phyloP scores from a whole-genome alignment of 92 coral and sea anemone genomes.

The Paragorgia papillata region DNA sequence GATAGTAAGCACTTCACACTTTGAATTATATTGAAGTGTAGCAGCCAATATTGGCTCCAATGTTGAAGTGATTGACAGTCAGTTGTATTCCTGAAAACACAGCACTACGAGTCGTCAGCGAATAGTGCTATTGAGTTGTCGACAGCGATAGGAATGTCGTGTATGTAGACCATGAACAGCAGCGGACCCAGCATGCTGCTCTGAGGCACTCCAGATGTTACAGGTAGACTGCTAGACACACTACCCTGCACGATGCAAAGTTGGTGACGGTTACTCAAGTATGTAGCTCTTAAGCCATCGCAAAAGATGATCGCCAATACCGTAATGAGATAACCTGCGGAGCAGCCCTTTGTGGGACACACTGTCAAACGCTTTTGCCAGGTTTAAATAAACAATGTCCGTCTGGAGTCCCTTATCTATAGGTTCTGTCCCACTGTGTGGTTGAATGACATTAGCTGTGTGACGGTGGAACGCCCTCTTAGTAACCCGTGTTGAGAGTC shows the following conservation, averaged over 20 bases:
- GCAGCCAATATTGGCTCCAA: conserved; percentile 11
- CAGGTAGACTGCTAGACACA: not conserved
- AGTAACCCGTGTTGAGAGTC: conserved; percentile 53
- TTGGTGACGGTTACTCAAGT: conserved; percentile 21
- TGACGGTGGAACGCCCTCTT: conserved; percentile 55
- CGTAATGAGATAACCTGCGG: conserved; percentile 12
- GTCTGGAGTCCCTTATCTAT: conserved; percentile 44
- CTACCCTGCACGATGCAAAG: conserved; percentile 28
- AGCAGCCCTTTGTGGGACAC: conserved; percentile 33
- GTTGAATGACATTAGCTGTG: conserved; percentile 35
- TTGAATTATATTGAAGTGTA: not conserved
- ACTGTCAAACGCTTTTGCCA: conserved; percentile 37
- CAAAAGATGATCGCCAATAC: conserved; percentile 1
- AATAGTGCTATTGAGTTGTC: conserved; percentile 6
- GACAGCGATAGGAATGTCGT: conserved; percentile 10
- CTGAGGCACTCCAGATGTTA: conserved; percentile 15
- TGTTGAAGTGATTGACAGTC: conserved; percentile 7
- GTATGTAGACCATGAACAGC: not conserved
- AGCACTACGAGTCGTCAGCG: conserved; percentile 31
- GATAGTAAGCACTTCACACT: conserved; percentile 27
- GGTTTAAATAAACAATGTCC: conserved; percentile 38
- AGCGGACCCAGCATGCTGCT: conserved; percentile 11
- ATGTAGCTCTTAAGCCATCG: conserved; percentile 25
- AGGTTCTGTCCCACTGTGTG: not conserved
- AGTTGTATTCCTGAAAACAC: not conserved